A percentile compares a stretch with the other conserved stretches of the same genome.
These are phyloP conservation scores for Cyrtonyx montezumae DNA, from an alignment of 2,113 vertebrate species.

Conservation along the genomic window DNA sequence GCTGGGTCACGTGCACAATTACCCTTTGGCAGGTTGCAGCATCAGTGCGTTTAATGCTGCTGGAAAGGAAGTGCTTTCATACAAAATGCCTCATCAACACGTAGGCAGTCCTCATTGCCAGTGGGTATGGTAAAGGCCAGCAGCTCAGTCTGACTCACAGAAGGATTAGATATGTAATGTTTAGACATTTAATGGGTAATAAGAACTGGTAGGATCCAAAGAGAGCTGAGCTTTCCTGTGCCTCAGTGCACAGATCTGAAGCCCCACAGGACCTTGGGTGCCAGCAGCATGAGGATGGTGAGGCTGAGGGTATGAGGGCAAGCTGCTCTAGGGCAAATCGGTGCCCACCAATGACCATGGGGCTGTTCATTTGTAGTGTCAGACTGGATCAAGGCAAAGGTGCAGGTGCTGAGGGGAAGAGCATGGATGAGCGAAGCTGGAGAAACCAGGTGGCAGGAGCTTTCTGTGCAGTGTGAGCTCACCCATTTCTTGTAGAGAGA, in stretches of 20 bases:
- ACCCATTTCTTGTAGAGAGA: too few relatives aligned
- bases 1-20: accelerated
- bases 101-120: neutral
- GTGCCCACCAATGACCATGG: neutral
- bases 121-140: neutral
- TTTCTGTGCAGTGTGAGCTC: neutral
- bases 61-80: neutral
- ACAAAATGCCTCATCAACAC: neutral
- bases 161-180: neutral
- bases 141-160: neutral
- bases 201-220: neutral
- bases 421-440: neutral
- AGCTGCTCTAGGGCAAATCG: neutral
- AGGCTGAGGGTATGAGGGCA: neutral
- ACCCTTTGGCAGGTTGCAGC: neutral
- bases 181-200: neutral
- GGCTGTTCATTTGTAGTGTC: neutral
- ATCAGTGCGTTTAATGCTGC: neutral
- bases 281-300: neutral
- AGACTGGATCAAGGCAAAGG: neutral
- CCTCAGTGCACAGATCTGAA: neutral
- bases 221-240: neutral
- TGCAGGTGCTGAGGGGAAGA: neutral
- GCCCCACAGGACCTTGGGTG: neutral
- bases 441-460: neutral